phyloP scores from a whole-genome alignment of 2,888 invertebrate species.

The Tubulanus polymorphus region DNA sequence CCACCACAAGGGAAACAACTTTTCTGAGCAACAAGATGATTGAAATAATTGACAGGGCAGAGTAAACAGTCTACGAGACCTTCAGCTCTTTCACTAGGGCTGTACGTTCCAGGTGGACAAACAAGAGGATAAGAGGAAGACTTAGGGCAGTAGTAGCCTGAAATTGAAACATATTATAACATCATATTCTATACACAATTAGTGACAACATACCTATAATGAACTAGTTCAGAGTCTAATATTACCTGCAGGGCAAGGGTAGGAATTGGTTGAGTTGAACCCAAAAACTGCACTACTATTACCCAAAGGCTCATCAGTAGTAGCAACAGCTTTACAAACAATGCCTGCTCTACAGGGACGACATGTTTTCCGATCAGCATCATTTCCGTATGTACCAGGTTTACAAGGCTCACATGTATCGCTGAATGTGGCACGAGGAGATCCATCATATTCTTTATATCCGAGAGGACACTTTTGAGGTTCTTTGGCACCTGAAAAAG shows the following conservation, averaged over 20 bases:
- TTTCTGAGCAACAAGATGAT: constrained; percentile 34
- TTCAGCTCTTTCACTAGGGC: constrained; percentile 22
- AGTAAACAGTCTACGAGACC: constrained; percentile 28
- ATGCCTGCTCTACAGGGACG: constrained; percentile 45
- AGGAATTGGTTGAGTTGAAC: constrained; percentile 38
- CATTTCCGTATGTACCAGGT: constrained; percentile 43
- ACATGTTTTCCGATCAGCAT: constrained; percentile 36
- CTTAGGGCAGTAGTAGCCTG: constrained; percentile 48
- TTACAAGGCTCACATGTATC: constrained; percentile 48
- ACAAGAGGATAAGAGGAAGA: constrained; percentile 31
- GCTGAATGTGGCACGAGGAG: constrained; percentile 31
- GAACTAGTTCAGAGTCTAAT: background rate
- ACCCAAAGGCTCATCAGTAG: constrained; percentile 38
- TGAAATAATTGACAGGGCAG: constrained; percentile 40
- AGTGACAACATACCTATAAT: background rate
- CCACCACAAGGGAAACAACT: constrained; percentile 43
- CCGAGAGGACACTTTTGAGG: constrained; percentile 46
- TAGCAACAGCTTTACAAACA: constrained; percentile 40
- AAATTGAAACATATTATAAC: background rate
- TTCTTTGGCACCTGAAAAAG: constrained; percentile 39
- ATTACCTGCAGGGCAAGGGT: constrained; percentile 42
- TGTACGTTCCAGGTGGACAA: constrained; percentile 41
- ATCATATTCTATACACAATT: background rate
- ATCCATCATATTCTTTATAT: constrained; percentile 41
- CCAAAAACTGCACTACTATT: constrained; percentile 35